phyloP scores from a whole-genome alignment of 2,797 vertebrate species.

The Dicrostonyx torquatus region DNA sequence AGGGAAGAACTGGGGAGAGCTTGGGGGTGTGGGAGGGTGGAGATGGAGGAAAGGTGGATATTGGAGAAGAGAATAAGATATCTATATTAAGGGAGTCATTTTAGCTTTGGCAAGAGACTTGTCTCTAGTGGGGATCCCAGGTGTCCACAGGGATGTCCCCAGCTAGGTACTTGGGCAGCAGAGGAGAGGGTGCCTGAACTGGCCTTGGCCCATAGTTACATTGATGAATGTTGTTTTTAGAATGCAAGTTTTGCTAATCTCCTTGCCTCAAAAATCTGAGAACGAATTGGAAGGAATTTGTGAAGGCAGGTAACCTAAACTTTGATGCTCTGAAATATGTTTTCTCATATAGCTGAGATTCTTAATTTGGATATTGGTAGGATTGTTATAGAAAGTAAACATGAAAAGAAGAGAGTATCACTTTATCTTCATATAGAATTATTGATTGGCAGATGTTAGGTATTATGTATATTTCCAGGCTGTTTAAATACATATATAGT shows the following conservation, averaged over 20 bases:
- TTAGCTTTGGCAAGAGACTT: too few species aligned
- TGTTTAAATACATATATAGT: background rate
- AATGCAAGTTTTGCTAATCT: background rate
- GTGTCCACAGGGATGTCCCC: too few species aligned
- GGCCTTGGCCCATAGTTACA: too few species aligned
- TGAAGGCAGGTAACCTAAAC: background rate
- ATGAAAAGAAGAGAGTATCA: background rate
- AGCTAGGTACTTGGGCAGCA: too few species aligned
- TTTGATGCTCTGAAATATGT: background rate
- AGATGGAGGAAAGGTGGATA: too few species aligned
- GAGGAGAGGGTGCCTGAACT: too few species aligned
- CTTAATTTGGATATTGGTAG: background rate
- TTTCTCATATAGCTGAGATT: background rate
- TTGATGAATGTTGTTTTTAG: background rate
- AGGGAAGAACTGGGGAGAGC: too few species aligned
- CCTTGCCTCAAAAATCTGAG: background rate
- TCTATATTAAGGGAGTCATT: too few species aligned
- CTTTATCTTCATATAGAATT: background rate
- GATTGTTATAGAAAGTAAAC: background rate
- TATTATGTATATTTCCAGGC: background rate
- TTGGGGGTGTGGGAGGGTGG: too few species aligned
- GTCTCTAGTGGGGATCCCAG: too few species aligned
- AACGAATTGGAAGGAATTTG: background rate
- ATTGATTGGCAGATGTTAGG: background rate
- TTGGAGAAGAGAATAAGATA: too few species aligned